Conservation (phyloP, 2,797 vertebrate genomes). For the Brotogeris chrysoptera region DNA sequence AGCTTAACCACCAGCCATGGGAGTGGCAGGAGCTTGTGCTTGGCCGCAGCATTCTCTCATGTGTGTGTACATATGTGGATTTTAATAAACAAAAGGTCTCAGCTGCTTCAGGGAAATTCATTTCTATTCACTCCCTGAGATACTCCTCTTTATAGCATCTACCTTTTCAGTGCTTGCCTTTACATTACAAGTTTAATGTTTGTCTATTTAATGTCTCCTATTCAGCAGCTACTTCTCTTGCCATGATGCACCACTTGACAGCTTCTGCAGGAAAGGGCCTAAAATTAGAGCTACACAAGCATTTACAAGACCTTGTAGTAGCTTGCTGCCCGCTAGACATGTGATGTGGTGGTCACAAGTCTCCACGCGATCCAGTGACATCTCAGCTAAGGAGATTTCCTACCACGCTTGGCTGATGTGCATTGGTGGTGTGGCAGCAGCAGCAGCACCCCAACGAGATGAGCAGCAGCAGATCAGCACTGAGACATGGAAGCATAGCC, state of each 20-base stretch:
- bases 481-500: rapidly evolving
- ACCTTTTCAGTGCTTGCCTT: not conserved
- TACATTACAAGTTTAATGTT: not conserved
- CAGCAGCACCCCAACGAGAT: rapidly evolving
- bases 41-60: not conserved
- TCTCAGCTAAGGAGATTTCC: not conserved
- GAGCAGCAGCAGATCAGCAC: not conserved
- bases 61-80: rapidly evolving
- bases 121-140: not conserved
- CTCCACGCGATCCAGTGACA: rapidly evolving
- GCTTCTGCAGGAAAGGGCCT: not conserved
- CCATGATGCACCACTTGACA: not conserved
- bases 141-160: not conserved
- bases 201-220: not conserved
- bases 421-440: rapidly evolving
- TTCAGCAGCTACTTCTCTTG: not conserved
- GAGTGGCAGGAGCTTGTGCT: not conserved
- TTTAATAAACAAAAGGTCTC: not conserved
- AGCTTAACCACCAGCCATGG: not conserved
- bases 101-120: not conserved
- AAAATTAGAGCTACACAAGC: not conserved
- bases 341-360: not conserved
- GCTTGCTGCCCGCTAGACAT: not conserved
- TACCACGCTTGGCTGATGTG: rapidly evolving
- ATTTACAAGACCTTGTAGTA: not conserved